These are phyloP conservation scores for Cyprinodon diabolis DNA, from an alignment of 2,797 vertebrate species.

Conservation along the genomic window DNA sequence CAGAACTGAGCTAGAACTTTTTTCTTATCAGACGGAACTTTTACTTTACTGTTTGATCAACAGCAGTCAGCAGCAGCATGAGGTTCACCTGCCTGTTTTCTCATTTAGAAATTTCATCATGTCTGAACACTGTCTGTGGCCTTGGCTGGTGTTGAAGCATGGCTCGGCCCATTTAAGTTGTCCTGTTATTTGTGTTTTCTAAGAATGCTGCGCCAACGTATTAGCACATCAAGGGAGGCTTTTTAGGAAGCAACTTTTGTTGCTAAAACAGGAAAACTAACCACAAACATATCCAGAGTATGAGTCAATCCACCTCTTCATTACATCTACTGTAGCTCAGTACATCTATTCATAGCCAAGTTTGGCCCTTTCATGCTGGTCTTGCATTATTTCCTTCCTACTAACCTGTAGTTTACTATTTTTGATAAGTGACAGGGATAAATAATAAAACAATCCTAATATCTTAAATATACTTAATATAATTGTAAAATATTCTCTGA, in stretches of 20 bases:
- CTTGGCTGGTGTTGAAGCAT: not conserved
- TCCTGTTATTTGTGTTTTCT: conserved; percentile 3
- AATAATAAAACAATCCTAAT: not conserved
- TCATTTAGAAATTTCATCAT: too few species aligned
- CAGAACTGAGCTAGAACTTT: not conserved
- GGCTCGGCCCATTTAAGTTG: conserved; percentile 6
- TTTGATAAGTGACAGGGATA: not conserved
- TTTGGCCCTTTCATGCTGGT: too few species aligned
- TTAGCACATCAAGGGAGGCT: conserved; percentile 65
- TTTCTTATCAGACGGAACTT: not conserved
- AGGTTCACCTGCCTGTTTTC: not conserved
- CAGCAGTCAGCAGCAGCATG: not conserved
- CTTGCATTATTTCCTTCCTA: not conserved
- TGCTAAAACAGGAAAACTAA: conserved; percentile 17
- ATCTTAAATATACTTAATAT: not conserved
- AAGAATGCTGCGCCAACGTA: conserved; percentile 42
- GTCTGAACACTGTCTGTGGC: not conserved
- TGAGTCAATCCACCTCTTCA: not conserved
- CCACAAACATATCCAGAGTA: conserved; percentile 1
- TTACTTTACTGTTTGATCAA: not conserved
- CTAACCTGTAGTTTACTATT: not conserved
- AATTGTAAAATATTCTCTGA: not conserved
- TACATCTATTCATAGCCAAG: not conserved
- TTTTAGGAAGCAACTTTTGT: conserved; percentile 40
- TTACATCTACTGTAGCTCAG: too few species aligned